These are phyloP conservation scores for Atlantisia rogersi DNA, from an alignment of 2,113 vertebrate species.

Conservation along the genomic window DNA sequence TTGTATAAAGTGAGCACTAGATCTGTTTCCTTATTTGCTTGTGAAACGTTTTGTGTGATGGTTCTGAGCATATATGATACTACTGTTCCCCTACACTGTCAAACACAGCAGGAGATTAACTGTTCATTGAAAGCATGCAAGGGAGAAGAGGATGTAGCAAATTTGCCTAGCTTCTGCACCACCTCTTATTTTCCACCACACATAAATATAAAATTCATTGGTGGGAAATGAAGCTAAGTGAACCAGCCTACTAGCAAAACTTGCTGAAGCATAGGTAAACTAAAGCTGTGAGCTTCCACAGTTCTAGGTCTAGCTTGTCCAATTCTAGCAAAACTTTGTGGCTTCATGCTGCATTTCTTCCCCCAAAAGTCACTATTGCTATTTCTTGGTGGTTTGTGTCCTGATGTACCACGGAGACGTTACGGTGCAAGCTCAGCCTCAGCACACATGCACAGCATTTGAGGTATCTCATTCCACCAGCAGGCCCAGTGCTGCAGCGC, in stretches of 20 bases:
- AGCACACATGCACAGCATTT: background rate
- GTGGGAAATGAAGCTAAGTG: background rate
- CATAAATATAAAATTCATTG: background rate
- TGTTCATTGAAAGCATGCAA: background rate
- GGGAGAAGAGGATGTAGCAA: background rate
- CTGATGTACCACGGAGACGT: background rate
- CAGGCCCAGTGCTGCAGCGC: background rate
- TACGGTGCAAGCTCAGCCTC: background rate
- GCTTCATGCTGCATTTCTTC: background rate
- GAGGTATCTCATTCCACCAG: background rate
- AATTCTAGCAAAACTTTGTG: background rate
- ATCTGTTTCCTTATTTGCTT: background rate
- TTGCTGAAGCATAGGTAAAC: background rate
- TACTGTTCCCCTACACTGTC: background rate
- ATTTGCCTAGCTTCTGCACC: background rate
- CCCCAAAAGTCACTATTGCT: background rate
- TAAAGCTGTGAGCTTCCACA: background rate
- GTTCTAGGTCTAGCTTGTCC: background rate
- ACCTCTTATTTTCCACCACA: background rate
- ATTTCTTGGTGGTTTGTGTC: background rate
- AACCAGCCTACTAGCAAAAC: background rate
- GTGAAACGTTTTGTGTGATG: background rate
- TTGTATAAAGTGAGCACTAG: background rate
- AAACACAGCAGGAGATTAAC: background rate
- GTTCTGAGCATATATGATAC: background rate